These are phyloP conservation scores for Botrylloides violaceus DNA, from an alignment of 23 tunicate species.

Conservation along the genomic window DNA sequence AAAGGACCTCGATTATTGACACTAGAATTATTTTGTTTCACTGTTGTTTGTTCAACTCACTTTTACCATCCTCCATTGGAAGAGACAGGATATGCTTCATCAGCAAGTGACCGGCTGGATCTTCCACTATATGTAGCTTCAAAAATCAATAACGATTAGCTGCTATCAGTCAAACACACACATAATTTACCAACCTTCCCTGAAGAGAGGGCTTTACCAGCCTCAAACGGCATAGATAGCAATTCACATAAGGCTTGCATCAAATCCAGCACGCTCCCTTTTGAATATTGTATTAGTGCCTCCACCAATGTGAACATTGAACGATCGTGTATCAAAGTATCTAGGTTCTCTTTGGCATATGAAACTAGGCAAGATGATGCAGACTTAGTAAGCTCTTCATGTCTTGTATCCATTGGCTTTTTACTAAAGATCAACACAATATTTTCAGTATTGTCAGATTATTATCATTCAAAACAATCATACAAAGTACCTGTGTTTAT, in stretches of 20 bases:
- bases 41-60: background rate
- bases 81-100: slow-evolving; percentile 44
- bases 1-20: background rate
- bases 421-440: slow-evolving; percentile 30
- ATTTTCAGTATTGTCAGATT: background rate
- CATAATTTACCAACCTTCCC: background rate
- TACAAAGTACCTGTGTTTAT: slow-evolving; percentile 51
- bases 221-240: slow-evolving; percentile 15
- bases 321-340: slow-evolving; percentile 34
- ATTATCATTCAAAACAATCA: background rate
- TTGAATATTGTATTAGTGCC: slow-evolving; percentile 19
- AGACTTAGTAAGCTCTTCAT: slow-evolving; percentile 45
- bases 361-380: slow-evolving; percentile 47
- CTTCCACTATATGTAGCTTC: slow-evolving; percentile 70
- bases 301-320: slow-evolving; percentile 57
- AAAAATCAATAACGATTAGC: background rate
- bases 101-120: slow-evolving; percentile 76
- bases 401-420: slow-evolving; percentile 65
- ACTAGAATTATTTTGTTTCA: background rate
- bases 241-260: background rate
- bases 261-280: slow-evolving; percentile 32
- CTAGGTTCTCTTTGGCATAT: slow-evolving; percentile 22
- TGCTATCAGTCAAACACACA: background rate
- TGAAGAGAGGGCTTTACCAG: background rate
- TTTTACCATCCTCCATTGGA: background rate